Evolutionary conservation across 1,140 invertebrate species (phyloP), one percentile per base, ranked within the genome.

Genomic region (Bactericera cockerelli): DNA sequence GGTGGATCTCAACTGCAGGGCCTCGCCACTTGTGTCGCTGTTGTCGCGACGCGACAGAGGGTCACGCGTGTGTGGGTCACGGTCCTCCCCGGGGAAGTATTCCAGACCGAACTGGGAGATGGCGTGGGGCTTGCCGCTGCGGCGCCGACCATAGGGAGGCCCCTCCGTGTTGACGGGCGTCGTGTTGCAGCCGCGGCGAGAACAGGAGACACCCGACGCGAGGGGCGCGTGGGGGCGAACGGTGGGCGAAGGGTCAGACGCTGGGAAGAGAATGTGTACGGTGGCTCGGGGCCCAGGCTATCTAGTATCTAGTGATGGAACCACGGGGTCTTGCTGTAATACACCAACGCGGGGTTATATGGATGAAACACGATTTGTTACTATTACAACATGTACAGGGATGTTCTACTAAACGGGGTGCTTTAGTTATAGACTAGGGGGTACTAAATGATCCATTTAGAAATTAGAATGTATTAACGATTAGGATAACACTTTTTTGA

Each of bases 151-250:
- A 62, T 62, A 62, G 38, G 63, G 63, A 53, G 60, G 60, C 59
- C 56, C 63, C 13, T 64, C 63, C 58, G 62, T 61, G 59, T 65
- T 60, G 42, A 65, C 63, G 14, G 64, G 64, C 64, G 64, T 65
- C 64, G 64, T 65, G 55, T 59, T 65, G 64, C 55, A 62, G 55
- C 55, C 28, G 3, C 19, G 4, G 19, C 24, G 24, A 36, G 39
- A 58, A 38, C 36, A 19, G 36, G 19, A 8, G 55, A 26, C 28
- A 31, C 4, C 28, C 4, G 13, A 31, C 28, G 28, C 28, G 28
- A 31, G 28, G 28, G 4, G 4, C 13, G 13, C 28, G 28, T n/a
- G n/a, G 19, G n/a, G n/a, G 19, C 22, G 22, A n/a, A 49, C 8
- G n/a, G 19, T 6, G 22, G 22, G n/a, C 22, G 19, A 49, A 4